Conservation (phyloP, 2,888 invertebrate species). For the Hypomecis punctinalis region DNA sequence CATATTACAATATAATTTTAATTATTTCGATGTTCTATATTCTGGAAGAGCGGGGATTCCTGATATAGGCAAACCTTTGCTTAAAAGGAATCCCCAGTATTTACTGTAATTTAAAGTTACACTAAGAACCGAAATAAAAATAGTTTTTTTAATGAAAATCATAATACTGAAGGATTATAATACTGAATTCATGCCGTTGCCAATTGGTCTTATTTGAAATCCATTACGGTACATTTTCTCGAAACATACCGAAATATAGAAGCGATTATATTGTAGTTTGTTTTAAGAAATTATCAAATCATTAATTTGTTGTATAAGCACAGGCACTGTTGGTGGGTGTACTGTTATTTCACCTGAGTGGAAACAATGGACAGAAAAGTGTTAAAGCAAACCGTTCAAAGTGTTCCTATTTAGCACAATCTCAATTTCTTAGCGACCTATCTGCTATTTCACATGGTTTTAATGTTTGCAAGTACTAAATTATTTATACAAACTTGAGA, state of each 20-base stretch:
- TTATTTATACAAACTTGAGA: constrained; percentile 16
- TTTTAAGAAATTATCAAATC: constrained; percentile 32
- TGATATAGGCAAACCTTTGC: too few species aligned
- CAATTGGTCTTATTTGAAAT: too few species aligned
- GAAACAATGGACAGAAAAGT: constrained; percentile 37
- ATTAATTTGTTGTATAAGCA: constrained; percentile 36
- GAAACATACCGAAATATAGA: not conserved
- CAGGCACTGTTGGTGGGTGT: not conserved
- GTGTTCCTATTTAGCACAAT: constrained; percentile 43
- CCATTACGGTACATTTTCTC: too few species aligned
- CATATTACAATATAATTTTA: too few species aligned
- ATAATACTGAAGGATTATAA: too few species aligned
- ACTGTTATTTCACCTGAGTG: constrained; percentile 26
- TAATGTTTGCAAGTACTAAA: constrained; percentile 13
- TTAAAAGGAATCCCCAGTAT: too few species aligned
- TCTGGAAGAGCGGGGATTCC: too few species aligned
- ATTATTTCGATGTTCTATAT: too few species aligned
- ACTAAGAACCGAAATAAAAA: too few species aligned
- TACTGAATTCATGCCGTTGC: too few species aligned
- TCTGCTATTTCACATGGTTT: constrained; percentile 32
- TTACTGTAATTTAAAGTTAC: too few species aligned
- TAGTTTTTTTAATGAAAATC: too few species aligned
- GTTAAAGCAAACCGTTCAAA: constrained; percentile 32
- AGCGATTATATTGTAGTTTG: constrained; percentile 1
- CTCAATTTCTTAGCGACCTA: constrained; percentile 34